Conservation (phyloP, 2,797 vertebrate genomes). For the Meriones psammophilus region DNA sequence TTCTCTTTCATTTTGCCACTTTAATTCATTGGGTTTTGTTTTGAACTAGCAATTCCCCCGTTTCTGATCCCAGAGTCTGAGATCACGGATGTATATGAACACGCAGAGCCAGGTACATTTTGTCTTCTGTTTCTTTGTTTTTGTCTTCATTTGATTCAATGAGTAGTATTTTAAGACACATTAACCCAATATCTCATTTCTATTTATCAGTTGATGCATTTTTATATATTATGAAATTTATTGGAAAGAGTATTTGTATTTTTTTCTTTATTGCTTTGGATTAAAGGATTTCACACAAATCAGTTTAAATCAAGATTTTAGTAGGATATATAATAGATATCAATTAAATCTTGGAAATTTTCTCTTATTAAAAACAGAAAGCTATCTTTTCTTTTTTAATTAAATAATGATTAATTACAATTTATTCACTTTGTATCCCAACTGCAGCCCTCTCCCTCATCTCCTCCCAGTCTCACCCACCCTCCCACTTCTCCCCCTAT, state of each 20-base stretch:
- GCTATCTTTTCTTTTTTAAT: background rate
- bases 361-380: constrained; percentile 48
- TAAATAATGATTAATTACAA: too few relatives aligned
- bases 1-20: background rate
- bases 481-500: too few relatives aligned
- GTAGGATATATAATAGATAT: constrained; percentile 29
- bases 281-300: constrained; percentile 57
- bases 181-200: background rate
- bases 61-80: background rate
- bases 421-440: too few relatives aligned
- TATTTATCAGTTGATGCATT: background rate
- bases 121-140: background rate
- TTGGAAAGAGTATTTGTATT: background rate
- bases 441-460: too few relatives aligned
- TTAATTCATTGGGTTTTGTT: background rate
- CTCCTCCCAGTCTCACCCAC: too few relatives aligned
- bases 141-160: background rate
- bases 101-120: too few relatives aligned
- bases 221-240: background rate
- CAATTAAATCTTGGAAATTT: constrained; percentile 25
- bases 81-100: background rate
- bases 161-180: background rate
- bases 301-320: constrained; percentile 56
- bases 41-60: background rate
- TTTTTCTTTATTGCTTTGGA: background rate